phyloP scores from a whole-genome alignment of 2,888 invertebrate genomes.

The Hemithea aestivaria region DNA sequence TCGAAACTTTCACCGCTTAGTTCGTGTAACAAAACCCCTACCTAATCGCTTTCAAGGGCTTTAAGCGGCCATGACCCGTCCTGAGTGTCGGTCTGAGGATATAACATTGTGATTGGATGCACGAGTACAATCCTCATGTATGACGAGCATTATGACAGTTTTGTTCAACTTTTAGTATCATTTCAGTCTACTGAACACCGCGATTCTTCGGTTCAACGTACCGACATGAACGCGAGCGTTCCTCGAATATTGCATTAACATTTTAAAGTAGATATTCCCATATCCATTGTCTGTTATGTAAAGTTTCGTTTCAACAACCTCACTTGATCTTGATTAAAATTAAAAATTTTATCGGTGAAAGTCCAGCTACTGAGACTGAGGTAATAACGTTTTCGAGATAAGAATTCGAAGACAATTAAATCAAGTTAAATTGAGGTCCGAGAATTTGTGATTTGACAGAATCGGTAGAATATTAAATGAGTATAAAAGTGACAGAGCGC shows the following conservation, averaged over 20 bases:
- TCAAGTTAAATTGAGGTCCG: conserved; percentile 10
- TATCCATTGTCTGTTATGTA: conserved; percentile 1
- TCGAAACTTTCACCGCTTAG: conserved; percentile 50
- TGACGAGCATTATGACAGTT: conserved; percentile 23
- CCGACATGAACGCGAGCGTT: conserved; percentile 7
- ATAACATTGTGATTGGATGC: conserved; percentile 50
- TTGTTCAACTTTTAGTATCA: conserved; percentile 33
- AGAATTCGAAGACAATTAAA: conserved; percentile 18
- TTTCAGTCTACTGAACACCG: conserved; percentile 33
- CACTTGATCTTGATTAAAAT: conserved; percentile 8
- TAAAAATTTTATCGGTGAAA: conserved; percentile 16
- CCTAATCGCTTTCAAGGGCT: conserved; percentile 74
- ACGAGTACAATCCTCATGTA: conserved; percentile 38
- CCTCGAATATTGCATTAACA: conserved; percentile 4
- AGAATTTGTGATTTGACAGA: conserved; percentile 21
- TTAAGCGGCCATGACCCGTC: conserved; percentile 76
- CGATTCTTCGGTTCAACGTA: conserved; percentile 20
- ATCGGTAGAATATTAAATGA: conserved; percentile 25
- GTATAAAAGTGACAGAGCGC: conserved; percentile 27
- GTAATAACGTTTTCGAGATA: conserved; percentile 10
- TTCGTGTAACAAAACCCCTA: conserved; percentile 54
- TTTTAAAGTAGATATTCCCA: too few relatives aligned
- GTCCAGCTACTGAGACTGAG: conserved; percentile 10
- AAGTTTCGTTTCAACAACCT: not conserved
- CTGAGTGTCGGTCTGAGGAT: conserved; percentile 49